Conservation (phyloP, 2,797 vertebrate genomes). For the Neosilurus mollespiculum region DNA sequence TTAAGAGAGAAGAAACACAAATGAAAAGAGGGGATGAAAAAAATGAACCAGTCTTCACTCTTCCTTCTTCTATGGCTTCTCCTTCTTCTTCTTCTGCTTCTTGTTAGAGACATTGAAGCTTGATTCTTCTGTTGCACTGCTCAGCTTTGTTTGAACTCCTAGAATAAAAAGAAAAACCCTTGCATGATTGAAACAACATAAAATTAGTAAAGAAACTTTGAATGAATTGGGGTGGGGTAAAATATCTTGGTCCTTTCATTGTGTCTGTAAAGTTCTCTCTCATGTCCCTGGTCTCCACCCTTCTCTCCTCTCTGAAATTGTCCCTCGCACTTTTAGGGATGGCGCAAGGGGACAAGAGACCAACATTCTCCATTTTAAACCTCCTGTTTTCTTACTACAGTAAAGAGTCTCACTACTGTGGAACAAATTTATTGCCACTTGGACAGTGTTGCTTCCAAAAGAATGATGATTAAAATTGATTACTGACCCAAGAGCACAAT, state of each 20-base stretch:
- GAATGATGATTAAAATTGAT: not conserved
- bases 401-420: not conserved
- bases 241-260: constrained; percentile 67
- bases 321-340: constrained; percentile 59
- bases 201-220: constrained; percentile 67
- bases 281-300: constrained; percentile 31
- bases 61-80: constrained; percentile 72
- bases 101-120: constrained; percentile 78
- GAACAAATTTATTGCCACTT: not conserved
- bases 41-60: constrained; percentile 72
- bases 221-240: constrained; percentile 63
- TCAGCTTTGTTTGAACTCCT: constrained; percentile 70
- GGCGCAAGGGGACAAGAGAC: constrained; percentile 48
- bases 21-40: constrained; percentile 58
- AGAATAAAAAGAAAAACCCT: constrained; percentile 64
- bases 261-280: constrained; percentile 65
- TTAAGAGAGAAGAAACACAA: constrained; percentile 60
- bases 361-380: constrained; percentile 2
- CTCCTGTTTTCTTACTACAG: not conserved
- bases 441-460: constrained; percentile 8
- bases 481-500: constrained; percentile 32
- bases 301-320: constrained; percentile 39
- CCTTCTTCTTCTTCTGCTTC: constrained; percentile 55
- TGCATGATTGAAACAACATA: constrained; percentile 78
- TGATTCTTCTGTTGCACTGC: constrained; percentile 78